These are phyloP conservation scores for Scaptomyza hsui DNA, from an alignment of 1,140 invertebrate genomes.

Conservation along the genomic window DNA sequence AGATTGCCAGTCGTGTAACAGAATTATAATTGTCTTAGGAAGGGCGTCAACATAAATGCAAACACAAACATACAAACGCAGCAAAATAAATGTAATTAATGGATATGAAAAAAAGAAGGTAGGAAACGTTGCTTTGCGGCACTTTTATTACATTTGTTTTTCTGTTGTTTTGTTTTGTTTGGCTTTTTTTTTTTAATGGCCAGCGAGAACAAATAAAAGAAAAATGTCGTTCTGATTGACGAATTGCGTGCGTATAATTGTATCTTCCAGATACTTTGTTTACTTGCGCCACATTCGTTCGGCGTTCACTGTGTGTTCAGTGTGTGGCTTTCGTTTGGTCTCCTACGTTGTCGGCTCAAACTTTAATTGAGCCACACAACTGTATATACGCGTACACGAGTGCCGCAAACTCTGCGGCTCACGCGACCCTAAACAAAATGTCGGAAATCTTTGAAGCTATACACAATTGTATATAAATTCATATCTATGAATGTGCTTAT, in stretches of 20 bases:
- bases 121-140: conserved; percentile 73
- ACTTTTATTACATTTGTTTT: conserved; percentile 71
- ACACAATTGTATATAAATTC: conserved; percentile 19
- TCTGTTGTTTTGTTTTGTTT: conserved; percentile 50
- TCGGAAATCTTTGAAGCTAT: conserved; percentile 71
- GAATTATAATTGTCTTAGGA: conserved; percentile 72
- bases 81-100: conserved; percentile 56
- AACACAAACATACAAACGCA: conserved; percentile 40
- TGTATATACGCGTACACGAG: conserved; percentile 62
- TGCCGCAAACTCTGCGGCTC: conserved; percentile 63
- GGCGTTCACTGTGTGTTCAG: conserved; percentile 16
- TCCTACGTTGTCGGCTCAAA: conserved; percentile 33
- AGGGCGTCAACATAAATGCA: conserved; percentile 48
- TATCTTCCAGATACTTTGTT: conserved; percentile 80
- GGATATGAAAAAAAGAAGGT: conserved; percentile 41
- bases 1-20: conserved; percentile 44
- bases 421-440: conserved; percentile 74
- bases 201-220: conserved; percentile 77
- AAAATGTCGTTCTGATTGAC: conserved; percentile 83
- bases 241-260: conserved; percentile 84
- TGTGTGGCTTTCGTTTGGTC: conserved; percentile 44
- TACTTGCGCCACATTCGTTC: conserved; percentile 69
- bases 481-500: conserved; percentile 19
- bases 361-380: conserved; percentile 80
- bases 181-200: conserved; percentile 63